Evolutionary conservation across 2,888 invertebrate genomes (phyloP).

Genomic region (Drosophila picticornis): DNA sequence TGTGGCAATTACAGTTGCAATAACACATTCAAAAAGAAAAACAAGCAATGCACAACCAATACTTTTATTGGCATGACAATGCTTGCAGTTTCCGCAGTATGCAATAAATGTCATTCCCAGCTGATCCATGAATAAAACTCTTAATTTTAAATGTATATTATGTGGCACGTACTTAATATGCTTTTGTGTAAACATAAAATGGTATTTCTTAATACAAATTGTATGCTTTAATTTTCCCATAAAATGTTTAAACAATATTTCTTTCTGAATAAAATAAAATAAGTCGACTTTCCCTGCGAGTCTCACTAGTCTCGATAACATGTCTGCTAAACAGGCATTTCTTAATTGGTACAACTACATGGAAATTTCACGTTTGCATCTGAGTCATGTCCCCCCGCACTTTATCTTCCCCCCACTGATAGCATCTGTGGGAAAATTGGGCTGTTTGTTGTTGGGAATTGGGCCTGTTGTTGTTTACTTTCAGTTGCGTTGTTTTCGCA

Average conservation of each 20-base stretch:
- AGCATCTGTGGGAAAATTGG: conserved; percentile 42
- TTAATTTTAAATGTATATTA: background rate
- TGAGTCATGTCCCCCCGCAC: conserved; percentile 18
- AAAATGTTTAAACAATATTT: background rate
- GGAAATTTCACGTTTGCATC: conserved; percentile 58
- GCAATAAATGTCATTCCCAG: background rate
- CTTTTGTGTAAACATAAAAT: background rate
- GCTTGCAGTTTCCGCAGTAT: background rate
- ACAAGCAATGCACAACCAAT: background rate
- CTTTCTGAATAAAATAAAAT: background rate
- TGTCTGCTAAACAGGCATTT: conserved; percentile 20
- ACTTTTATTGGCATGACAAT: background rate
- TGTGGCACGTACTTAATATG: background rate
- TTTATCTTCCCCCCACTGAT: background rate
- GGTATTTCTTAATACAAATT: background rate
- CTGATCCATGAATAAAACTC: background rate
- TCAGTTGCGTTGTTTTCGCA: conserved; percentile 56
- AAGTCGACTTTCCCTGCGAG: conserved; percentile 40
- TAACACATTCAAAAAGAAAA: background rate
- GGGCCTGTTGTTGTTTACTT: conserved; percentile 72
- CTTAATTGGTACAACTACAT: conserved; percentile 58
- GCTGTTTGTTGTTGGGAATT: conserved; percentile 70
- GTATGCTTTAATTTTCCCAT: background rate
- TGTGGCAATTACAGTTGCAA: background rate
- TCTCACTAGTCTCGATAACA: conserved; percentile 16